Base-by-base conservation (phyloP, 1,140 invertebrate genomes). In the Sycophaga agraensis region DNA sequence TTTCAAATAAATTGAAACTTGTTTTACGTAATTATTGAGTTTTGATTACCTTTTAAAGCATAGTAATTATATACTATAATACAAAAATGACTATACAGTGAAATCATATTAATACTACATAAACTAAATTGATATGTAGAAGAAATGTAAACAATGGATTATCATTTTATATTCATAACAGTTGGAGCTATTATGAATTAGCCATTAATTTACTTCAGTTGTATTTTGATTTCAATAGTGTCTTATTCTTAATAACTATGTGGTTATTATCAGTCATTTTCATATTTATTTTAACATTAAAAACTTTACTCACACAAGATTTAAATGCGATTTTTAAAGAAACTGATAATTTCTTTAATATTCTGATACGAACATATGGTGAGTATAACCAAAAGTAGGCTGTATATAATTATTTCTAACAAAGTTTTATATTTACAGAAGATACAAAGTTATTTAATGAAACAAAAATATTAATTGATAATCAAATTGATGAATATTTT, bases 111-210 rank as follows among this genome's bases (percentile, higher is more conserved):
- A 21, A 26, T 37, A 40, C 22, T 53, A 8, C n/a, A n/a, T n/a
- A 50, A n/a, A 17, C 11, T 26, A 2, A 21, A 21, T 22, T 28
- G 2, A 35, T 17, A 6, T 28, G 8, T 35, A 43, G n/a, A 28
- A 31, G 17, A 31, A 72, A 60, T 66, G 45, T 71, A 70, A 71
- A 71, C 45, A 58, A 37, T 19, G 45, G 35, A 49, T 49, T 40
- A 49, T 24, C 14, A 24, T 14, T 1, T n/a, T 48, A 21, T 5
- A 37, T 6, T 17, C 37, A 45, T 31, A 21, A 45, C 28, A 54
- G 17, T 35, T 24, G 24, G 8, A 45, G 31, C 19, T 19, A 37
- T n/a, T 14, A 58, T 21, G 9, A 31, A 22, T 21, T 14, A 9
- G 31, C 1, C 17, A 40, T 19, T 35, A 21, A 16, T 53, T 7